A percentile compares a stretch with the other conserved stretches of the same genome.
Evolutionary conservation across 2,113 vertebrate genomes (phyloP).

Genomic region (Periophthalmus modestus): DNA sequence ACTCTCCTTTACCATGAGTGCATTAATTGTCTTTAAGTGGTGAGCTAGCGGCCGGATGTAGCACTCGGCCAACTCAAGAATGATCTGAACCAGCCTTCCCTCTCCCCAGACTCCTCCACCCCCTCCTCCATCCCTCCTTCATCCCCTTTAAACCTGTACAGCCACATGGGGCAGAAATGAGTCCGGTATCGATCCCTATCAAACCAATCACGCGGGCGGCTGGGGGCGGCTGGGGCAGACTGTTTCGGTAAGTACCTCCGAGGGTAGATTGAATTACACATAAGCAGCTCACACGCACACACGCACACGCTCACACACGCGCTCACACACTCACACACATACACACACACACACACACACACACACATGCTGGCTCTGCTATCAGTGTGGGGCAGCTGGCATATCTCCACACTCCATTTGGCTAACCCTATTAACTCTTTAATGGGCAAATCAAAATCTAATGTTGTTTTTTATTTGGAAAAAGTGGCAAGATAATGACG

Average conservation of each 20-base stretch:
- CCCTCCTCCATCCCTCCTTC: conserved; percentile 2
- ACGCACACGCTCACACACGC: no score
- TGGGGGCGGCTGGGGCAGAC: conserved; percentile 18
- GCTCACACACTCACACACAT: no score
- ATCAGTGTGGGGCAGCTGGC: background rate
- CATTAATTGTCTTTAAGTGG: conserved; percentile 57
- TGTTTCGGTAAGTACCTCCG: conserved; percentile 6
- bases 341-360: no score
- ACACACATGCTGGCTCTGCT: background rate
- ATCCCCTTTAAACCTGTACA: conserved; percentile 15
- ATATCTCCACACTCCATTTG: background rate
- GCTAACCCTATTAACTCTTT: background rate
- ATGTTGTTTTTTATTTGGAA: background rate
- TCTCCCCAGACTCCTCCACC: background rate
- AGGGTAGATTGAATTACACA: conserved; percentile 14
- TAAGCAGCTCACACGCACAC: background rate
- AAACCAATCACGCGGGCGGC: conserved; percentile 28
- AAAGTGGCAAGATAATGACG: background rate
- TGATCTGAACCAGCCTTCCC: conserved; percentile 42
- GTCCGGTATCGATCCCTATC: conserved; percentile 46
- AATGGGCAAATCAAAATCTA: background rate
- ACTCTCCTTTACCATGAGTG: conserved; percentile 1
- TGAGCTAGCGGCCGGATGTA: conserved; percentile 37
- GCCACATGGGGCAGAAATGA: conserved; percentile 19
- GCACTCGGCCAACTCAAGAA: conserved; percentile 60